Percentiles rank a stretch among this genome's conserved stretches.
These are phyloP conservation scores for Lagodon rhomboides DNA, from an alignment of 2,797 vertebrate species.

Conservation along the genomic window DNA sequence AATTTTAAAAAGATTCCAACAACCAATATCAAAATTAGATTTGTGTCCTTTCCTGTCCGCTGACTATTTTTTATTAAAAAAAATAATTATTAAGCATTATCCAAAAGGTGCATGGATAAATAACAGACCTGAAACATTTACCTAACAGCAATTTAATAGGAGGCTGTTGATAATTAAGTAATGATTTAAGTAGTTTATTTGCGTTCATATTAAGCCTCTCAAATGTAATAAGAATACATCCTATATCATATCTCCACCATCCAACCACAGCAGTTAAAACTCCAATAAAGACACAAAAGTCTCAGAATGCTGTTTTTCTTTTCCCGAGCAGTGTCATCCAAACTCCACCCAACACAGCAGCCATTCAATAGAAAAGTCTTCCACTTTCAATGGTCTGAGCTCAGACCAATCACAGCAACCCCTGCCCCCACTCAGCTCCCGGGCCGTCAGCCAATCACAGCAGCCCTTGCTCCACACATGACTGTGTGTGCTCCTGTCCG, in stretches of 20 bases:
- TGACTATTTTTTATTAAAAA: not conserved
- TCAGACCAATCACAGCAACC: slow-evolving; percentile 86
- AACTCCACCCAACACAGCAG: slow-evolving; percentile 85
- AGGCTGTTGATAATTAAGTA: not conserved
- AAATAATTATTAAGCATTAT: not conserved
- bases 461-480: slow-evolving; percentile 85
- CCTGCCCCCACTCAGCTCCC: slow-evolving; percentile 76
- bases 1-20: not conserved
- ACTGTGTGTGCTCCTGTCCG: slow-evolving; percentile 91
- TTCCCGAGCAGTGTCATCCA: slow-evolving; percentile 75
- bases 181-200: not conserved
- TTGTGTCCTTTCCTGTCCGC: not conserved
- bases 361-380: slow-evolving; percentile 87
- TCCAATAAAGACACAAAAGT: slow-evolving; percentile 48
- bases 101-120: not conserved
- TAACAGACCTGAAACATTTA: not conserved
- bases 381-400: slow-evolving; percentile 87
- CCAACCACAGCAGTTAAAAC: slow-evolving; percentile 40
- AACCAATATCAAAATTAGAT: not conserved
- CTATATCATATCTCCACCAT: not conserved
- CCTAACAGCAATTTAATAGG: not conserved
- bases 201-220: not conserved
- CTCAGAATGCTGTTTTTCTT: slow-evolving; percentile 62
- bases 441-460: slow-evolving; percentile 85
- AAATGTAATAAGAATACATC: not conserved